Conservation (phyloP, 1,140 invertebrate species). For the Linepithema humile region DNA sequence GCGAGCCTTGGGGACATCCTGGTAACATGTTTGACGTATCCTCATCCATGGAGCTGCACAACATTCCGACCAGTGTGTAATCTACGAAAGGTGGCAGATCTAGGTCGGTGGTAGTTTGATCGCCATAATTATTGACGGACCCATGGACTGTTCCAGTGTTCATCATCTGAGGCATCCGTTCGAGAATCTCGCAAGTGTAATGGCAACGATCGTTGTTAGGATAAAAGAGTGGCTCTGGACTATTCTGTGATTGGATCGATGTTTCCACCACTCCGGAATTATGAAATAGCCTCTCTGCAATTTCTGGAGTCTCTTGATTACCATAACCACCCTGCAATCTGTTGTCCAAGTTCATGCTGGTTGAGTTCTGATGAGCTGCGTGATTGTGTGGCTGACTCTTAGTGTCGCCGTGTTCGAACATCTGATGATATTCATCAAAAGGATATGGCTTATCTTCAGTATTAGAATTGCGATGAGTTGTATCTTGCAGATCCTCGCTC, state of each 20-base stretch:
- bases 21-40: constrained; percentile 58
- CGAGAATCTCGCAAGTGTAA: constrained; percentile 81
- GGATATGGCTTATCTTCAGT: constrained; percentile 63
- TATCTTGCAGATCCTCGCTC: constrained; percentile 49
- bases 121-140: constrained; percentile 66
- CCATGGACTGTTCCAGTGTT: constrained; percentile 43
- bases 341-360: constrained; percentile 54
- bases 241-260: constrained; percentile 72
- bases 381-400: constrained; percentile 68
- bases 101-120: constrained; percentile 72
- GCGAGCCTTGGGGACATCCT: constrained; percentile 70
- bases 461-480: constrained; percentile 62
- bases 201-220: constrained; percentile 78
- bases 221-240: constrained; percentile 79
- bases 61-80: constrained; percentile 82
- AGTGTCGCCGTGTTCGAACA: constrained; percentile 64
- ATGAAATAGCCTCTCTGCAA: constrained; percentile 72
- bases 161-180: constrained; percentile 75
- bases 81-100: constrained; percentile 81
- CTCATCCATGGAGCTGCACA: constrained; percentile 80
- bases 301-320: constrained; percentile 65
- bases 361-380: constrained; percentile 45
- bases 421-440: constrained; percentile 73
- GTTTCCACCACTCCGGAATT: constrained; percentile 61
- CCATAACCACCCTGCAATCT: constrained; percentile 73